Base-by-base conservation (phyloP, 1,140 invertebrate species). In the Penaeus vannamei region DNA sequence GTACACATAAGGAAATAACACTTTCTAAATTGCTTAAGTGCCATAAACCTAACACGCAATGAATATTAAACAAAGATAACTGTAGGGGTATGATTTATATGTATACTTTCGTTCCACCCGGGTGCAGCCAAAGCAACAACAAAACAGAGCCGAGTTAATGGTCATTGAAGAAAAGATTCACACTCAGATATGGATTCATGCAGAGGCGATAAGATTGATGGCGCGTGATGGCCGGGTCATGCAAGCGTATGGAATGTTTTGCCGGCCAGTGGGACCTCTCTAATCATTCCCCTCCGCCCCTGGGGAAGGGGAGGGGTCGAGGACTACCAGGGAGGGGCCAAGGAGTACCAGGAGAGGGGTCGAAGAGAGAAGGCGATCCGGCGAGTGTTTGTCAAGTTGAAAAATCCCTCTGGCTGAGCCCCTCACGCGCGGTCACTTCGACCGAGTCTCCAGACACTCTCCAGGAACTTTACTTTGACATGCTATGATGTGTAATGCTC, bases 51-150 rank as follows among this genome's bases (percentile, higher is more conserved):
- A 76, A 76, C 72, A 76, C 72, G 72, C 72, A 36, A 20, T 36
- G 72, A 29, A 76, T 76, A 76, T 76, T 76, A 76, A 76, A 76
- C 72, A 36, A 32, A 76, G 72, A 76, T 76, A 76, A 76, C 29
- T 76, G 72, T 36, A 32, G 26, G 72, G 29, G 72, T 36, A 36
- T 76, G 72, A 76, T 76, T 76, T 76, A 76, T 76, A 76, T 76
- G 72, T 76, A 76, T 76, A 76, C 42, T 76, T 76, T 76, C 72
- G 53, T 76, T 36, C 26, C 72, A 32, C 12, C 72, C 29, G 29
- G 29, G 72, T 36, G 42, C 42, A 29, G 72, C 72, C 72, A n/a
- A 76, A 76, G 42, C 72, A 76, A 32, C 29, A 76, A 76, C 29
- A n/a, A 76, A 36, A 76, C 26, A 36, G 42, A 26, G n/a, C 23